Evolutionary conservation across 2,113 vertebrate genomes (phyloP), one percentile per base, ranked within the genome.

Genomic region (Tenebrosternarchus preto): DNA sequence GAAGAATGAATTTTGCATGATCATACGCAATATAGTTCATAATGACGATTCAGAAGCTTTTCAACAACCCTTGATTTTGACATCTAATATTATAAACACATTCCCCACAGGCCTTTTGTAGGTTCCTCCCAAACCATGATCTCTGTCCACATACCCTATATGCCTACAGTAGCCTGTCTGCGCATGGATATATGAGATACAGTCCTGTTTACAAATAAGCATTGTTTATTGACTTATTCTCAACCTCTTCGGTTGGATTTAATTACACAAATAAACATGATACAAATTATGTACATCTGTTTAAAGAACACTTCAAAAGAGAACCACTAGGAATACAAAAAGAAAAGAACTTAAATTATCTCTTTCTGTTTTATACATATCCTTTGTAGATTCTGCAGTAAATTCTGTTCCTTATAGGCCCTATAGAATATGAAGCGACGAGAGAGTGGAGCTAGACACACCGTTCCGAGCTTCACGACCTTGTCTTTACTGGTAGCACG

Each of bases 261-360:
- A 85, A 80, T 86, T 85, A 86, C 85, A 88, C 84, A 85, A 84
- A 87, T 81, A 86, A 85, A 83, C 80, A 88, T 84, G 72, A 89
- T 89, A 89, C 86, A 89, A 87, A 86, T 84, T 87, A 86, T 89
- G 77, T 87, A 90, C 89, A 91, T 77, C 77, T 86, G 71, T 73
- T 56, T 81, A 59, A 84, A 73, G 73, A 50, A 83, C 83, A 81
- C 60, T 86, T 88, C 82, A 79, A 84, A 75, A 73, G 87, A 88
- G 72, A 86, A 78, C 80, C 46, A 56, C 75, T 74, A 76, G 78
- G 67, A 74, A 85, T 56, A 39, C 7, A 82, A 75, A 77, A 73
- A n/a, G 76, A 84, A 68, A 80, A 59, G 71, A 82, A 85, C 85
- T 71, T 80, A 87, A 85, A 79, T 61, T 68, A 79, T 80, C 82